A percentile compares a stretch with the other conserved stretches of the same genome.
These are phyloP conservation scores for Philopotamus ludificatus DNA, from an alignment of 1,140 invertebrate genomes.

Conservation along the genomic window DNA sequence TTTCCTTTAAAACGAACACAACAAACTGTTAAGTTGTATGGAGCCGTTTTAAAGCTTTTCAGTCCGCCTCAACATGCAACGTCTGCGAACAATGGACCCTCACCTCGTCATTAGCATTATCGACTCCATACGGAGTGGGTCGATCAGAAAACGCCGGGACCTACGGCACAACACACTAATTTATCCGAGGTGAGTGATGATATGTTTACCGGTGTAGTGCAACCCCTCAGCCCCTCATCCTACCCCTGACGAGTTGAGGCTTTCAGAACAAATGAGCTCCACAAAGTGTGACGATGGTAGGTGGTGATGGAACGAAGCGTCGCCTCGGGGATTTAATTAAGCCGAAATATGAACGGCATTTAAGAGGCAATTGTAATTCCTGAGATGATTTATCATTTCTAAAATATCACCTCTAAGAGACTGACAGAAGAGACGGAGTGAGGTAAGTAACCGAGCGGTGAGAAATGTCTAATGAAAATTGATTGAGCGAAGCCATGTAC, in stretches of 20 bases:
- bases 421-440: no score
- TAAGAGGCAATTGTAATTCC: constrained; percentile 23
- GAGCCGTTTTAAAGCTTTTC: no score
- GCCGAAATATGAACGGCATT: constrained; percentile 28
- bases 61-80: no score
- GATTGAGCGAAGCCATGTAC: no score
- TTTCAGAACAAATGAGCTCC: constrained; percentile 3
- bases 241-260: background rate
- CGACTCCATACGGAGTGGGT: background rate
- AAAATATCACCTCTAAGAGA: no score
- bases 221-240: background rate
- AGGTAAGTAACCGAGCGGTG: no score
- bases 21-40: no score
- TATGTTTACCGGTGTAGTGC: background rate
- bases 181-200: constrained; percentile 6
- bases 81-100: no score
- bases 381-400: constrained; percentile 20
- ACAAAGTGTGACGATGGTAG: constrained; percentile 17
- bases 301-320: constrained; percentile 17
- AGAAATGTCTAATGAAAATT: no score
- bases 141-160: background rate
- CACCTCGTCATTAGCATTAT: no score
- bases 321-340: constrained; percentile 29
- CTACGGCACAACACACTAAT: no score
- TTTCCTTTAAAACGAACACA: no score